A percentile compares a stretch with the other conserved stretches of the same genome.
Evolutionary conservation across 2,888 invertebrate genomes (phyloP).

Genomic region (Suillia variegata): DNA sequence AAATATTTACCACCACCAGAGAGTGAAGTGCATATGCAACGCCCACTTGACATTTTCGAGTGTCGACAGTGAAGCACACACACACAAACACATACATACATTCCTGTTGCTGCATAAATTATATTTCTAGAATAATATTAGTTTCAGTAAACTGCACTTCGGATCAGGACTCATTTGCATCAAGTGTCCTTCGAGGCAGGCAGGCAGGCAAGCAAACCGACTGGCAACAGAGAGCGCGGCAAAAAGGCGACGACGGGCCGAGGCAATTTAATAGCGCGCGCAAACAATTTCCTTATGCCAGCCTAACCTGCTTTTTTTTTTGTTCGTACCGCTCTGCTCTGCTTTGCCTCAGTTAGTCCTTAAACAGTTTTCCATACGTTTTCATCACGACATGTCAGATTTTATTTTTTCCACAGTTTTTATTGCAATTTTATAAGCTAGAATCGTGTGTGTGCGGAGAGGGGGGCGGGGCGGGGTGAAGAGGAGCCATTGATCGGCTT

Average conservation of each 20-base stretch:
- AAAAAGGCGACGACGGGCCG: too few relatives aligned
- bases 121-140: constrained; percentile 44
- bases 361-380: neutral
- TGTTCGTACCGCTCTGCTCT: too few relatives aligned
- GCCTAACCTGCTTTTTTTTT: neutral
- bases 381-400: neutral
- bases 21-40: too few relatives aligned
- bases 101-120: constrained; percentile 42
- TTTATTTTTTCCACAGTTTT: neutral
- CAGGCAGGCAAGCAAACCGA: neutral
- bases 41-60: constrained; percentile 16
- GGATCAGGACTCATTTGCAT: constrained; percentile 38
- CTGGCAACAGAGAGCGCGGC: too few relatives aligned
- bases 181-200: neutral
- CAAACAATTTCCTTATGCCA: neutral
- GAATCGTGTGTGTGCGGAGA: neutral
- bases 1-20: constrained; percentile 16
- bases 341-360: too few relatives aligned
- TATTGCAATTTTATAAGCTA: neutral
- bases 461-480: neutral
- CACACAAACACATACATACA: constrained; percentile 11
- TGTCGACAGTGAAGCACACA: constrained; percentile 3
- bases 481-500: too few relatives aligned
- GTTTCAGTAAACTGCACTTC: constrained; percentile 36
- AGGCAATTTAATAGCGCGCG: too few relatives aligned